These are phyloP conservation scores for Anadara kagoshimensis DNA, from an alignment of 1,140 invertebrate species.

Conservation along the genomic window DNA sequence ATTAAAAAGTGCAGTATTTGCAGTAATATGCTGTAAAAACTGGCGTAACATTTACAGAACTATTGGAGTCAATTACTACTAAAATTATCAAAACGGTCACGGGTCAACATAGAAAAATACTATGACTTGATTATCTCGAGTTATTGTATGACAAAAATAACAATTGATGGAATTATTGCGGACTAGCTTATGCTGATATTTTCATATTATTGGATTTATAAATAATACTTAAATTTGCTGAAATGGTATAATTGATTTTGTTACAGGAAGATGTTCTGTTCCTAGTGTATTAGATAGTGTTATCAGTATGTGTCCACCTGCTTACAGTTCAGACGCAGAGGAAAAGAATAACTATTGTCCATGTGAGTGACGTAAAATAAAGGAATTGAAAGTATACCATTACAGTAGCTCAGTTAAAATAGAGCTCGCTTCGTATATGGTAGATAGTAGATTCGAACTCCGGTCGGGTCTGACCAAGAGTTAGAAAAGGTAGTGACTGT, in stretches of 20 bases:
- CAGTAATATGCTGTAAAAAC: too few species aligned
- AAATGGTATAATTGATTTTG: neutral
- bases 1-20: too few species aligned
- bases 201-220: neutral
- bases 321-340: neutral
- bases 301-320: neutral
- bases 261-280: neutral
- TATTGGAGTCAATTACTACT: too few species aligned
- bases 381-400: too few species aligned
- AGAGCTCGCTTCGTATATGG: neutral
- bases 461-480: neutral
- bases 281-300: neutral
- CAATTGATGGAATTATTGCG: neutral
- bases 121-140: neutral
- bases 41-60: too few species aligned
- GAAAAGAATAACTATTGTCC: conserved; percentile 1
- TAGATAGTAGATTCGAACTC: neutral
- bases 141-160: neutral
- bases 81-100: neutral
- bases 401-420: too few species aligned
- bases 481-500: neutral
- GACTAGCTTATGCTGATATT: neutral
- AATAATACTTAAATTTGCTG: neutral
- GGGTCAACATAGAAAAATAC: neutral
- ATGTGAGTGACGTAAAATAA: too few species aligned